phyloP scores from a whole-genome alignment of 2,113 vertebrate genomes.

The Odobenus rosmarus region DNA sequence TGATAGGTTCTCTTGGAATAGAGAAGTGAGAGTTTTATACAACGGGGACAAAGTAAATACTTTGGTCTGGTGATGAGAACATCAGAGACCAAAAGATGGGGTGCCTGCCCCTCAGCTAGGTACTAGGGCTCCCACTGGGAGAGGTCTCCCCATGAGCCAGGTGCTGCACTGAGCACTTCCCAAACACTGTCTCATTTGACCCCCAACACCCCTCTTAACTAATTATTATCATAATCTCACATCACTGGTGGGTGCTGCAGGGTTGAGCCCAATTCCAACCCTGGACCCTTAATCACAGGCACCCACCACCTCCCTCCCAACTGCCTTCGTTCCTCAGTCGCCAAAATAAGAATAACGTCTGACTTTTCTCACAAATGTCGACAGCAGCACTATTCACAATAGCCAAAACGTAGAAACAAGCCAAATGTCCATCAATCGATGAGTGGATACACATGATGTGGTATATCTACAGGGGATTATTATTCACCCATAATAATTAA shows the following conservation, averaged over 20 bases:
- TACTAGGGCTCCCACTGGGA: not conserved
- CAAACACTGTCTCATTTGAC: not conserved
- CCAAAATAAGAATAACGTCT: not conserved
- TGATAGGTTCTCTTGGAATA: not conserved
- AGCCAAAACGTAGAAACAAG: not conserved
- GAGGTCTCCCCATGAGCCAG: not conserved
- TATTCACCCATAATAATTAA: not conserved
- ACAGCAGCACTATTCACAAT: not conserved
- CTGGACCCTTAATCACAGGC: not conserved
- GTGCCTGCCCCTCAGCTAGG: not conserved
- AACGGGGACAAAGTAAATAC: not conserved
- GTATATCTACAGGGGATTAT: not conserved
- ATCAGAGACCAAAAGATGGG: not conserved
- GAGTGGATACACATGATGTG: not conserved
- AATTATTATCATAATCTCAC: not conserved
- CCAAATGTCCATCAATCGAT: not conserved
- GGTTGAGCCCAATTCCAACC: not conserved
- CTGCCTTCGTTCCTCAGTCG: not conserved
- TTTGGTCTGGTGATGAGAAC: not conserved
- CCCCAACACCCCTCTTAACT: not conserved
- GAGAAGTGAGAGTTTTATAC: not conserved
- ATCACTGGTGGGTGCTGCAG: not conserved
- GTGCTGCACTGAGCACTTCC: not conserved
- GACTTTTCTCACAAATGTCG: not conserved
- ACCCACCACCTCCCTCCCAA: not conserved